Base-by-base conservation (phyloP, 2,888 invertebrate species). In the Cephonodes hylas region DNA sequence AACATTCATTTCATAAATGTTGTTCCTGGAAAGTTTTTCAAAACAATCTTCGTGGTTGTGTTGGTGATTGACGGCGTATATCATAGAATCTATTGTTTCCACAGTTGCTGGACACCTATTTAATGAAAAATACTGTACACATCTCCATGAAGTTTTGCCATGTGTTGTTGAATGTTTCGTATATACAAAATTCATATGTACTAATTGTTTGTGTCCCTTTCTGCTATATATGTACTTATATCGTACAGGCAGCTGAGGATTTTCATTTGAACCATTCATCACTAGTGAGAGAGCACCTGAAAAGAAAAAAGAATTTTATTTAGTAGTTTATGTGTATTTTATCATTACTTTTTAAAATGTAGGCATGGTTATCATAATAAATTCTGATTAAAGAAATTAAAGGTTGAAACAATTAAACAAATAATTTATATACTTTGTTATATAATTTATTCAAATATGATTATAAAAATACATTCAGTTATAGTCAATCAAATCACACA, bases 171-270 rank as follows among this genome's bases (percentile, higher is more conserved):
- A 93, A 77, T 93, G 93, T 78, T 93, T 93, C 6, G 93, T 93
- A 70, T 93, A 93, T 34, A 93, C 93, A 77, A 93, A 93, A 75
- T 93, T 93, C 87, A 88, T 89, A 78, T 93, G 90, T 53, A 93
- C 93, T 69, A 93, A 79, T 68, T 93, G 93, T 79, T 93, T 93
- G 75, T 93, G 93, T 3, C 93, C 93, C 72, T 93, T 93, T 63
- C 93, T 86, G 75, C 93, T 93, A 76, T 89, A 93, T 73, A 93
- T 93, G 71, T 93, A 93, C 68, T 88, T 92, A 77, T 93, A 93
- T 42, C 90, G 83, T 22, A 80, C 83, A 10, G 93, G 93, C 56
- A 92, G 74, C 61, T 84, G 79, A 42, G 84, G 84, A 65, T 75
- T 85, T 63, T 91, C 90, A 65, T 80, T 83, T 7, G 85, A 75